Base-by-base conservation (phyloP, 2,113 vertebrate species). In the Nanorana parkeri region DNA sequence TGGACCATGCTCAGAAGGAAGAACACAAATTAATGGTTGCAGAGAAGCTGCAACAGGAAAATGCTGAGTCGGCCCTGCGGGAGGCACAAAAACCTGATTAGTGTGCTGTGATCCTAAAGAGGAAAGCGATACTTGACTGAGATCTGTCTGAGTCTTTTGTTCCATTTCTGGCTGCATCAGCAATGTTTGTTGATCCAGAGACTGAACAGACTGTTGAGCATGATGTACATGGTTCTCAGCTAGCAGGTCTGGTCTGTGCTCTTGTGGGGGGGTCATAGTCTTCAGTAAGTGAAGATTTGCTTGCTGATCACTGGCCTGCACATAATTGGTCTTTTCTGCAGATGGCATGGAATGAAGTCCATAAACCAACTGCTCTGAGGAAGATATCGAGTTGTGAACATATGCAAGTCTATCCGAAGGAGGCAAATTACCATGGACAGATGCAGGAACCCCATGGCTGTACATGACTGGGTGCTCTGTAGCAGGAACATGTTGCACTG, bases 141-240 rank as follows among this genome's bases (percentile, higher is more conserved):
- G 21, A 23, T 64, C 19, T 55, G 68, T 11, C 21, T 69, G 84
- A 68, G 75, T 80, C 24, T 86, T 84, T 41, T 86, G 71, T 72
- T 76, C 51, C 60, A 11, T 23, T 76, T 47, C 66, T 51, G 77
- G 23, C 17, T 84, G 64, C 41, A 66, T 36, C 56, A 74, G 26
- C 11, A 76, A 17, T 77, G 71, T 7, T 54, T 81, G 26, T 17
- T 85, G 84, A 58, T 83, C 68, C 69, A 86, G 80, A 84, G 58
- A 65, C 20, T 88, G 90, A 64, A 85, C 21, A 80, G 51, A 17
- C 6, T 65, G 78, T n/a, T 72, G 68, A 32, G 60, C 86, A 77
- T 73, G 87, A 77, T 73, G 87, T 78, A 76, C n/a, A 26, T 81
- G 63, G 61, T 85, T 82, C 13, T 87, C 80, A 26, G 77, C 76